Percentiles rank a stretch among this genome's conserved stretches.
Conservation (phyloP, 1,140 invertebrate genomes). For the Apis laboriosa region DNA sequence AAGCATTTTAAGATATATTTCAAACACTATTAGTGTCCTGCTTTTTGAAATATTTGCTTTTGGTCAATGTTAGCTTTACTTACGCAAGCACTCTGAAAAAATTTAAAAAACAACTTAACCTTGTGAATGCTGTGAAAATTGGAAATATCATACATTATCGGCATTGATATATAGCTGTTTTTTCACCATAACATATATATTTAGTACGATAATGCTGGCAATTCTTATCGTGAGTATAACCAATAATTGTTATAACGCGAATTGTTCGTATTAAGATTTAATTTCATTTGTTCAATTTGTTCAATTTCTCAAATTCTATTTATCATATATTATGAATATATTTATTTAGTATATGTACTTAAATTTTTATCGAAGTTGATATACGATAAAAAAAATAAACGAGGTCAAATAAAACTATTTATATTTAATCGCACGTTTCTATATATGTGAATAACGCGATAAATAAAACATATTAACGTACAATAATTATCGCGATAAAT, state of each 20-base stretch:
- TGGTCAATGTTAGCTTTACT: too few relatives aligned
- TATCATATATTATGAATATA: too few relatives aligned
- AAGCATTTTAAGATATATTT: background rate
- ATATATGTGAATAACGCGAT: too few relatives aligned
- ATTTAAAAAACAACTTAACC: background rate
- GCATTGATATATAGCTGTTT: background rate
- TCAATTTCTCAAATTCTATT: background rate
- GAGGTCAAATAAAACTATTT: conserved; percentile 12
- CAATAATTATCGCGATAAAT: background rate
- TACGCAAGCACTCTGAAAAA: background rate
- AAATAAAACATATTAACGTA: too few relatives aligned
- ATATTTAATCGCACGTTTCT: conserved; percentile 5
- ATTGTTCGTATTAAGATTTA: background rate
- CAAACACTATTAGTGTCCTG: background rate
- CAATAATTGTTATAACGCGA: background rate
- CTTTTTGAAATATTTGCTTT: too few relatives aligned
- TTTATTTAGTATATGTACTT: too few relatives aligned
- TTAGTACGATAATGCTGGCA: background rate
- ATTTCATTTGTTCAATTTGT: background rate
- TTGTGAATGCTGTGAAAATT: background rate
- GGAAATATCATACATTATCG: background rate
- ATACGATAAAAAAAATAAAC: background rate
- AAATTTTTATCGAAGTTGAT: too few relatives aligned
- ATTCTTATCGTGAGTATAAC: background rate
- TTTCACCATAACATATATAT: background rate